phyloP scores from a whole-genome alignment of 2,888 invertebrate genomes.

The Clanis bilineata region DNA sequence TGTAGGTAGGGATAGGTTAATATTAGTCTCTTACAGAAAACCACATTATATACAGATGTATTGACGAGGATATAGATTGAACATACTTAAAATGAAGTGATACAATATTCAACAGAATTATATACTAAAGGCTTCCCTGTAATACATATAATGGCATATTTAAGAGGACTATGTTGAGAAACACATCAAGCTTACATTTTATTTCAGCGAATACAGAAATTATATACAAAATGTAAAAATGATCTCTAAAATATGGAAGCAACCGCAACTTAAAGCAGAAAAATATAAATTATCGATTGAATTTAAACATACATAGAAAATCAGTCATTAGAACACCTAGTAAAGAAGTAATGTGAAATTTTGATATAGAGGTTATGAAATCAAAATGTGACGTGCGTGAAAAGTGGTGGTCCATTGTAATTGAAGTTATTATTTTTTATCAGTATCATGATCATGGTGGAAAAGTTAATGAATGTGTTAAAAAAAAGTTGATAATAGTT shows the following conservation, averaged over 20 bases:
- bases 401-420: background rate
- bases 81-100: background rate
- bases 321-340: background rate
- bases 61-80: background rate
- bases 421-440: too few relatives aligned
- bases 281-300: background rate
- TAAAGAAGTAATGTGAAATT: background rate
- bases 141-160: background rate
- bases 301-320: background rate
- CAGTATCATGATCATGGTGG: too few relatives aligned
- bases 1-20: background rate
- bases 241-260: background rate
- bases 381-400: too few relatives aligned
- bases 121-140: background rate
- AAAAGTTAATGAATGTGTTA: too few relatives aligned
- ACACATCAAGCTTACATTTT: background rate
- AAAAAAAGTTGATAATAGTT: too few relatives aligned
- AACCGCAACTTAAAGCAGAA: background rate
- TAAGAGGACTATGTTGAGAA: background rate
- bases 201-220: background rate
- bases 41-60: background rate
- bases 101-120: background rate
- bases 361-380: too few relatives aligned
- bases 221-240: background rate
- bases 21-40: background rate